A percentile compares a stretch with the other conserved stretches of the same genome.
Evolutionary conservation across 2,888 invertebrate genomes (phyloP).

Genomic region (Lobophora halterata): DNA sequence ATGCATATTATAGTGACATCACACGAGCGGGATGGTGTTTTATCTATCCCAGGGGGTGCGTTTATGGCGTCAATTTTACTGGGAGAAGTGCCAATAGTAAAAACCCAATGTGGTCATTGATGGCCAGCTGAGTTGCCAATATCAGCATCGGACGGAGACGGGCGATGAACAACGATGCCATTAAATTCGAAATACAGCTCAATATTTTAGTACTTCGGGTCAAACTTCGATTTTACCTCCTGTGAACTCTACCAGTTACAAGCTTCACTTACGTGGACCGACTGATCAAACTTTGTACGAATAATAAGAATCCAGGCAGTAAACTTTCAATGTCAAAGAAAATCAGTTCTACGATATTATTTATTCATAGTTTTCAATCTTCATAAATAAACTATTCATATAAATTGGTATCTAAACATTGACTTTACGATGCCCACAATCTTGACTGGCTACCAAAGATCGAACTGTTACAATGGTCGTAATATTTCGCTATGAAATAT

Average conservation of each 20-base stretch:
- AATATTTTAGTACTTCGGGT: no score
- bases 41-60: conserved; percentile 61
- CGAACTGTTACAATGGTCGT: conserved; percentile 30
- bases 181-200: no score
- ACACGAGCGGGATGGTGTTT: conserved; percentile 65
- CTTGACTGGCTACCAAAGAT: conserved; percentile 22
- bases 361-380: conserved; percentile 13
- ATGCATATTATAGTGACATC: conserved; percentile 79
- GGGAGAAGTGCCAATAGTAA: conserved; percentile 68
- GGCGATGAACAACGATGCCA: no score
- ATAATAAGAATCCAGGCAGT: no score
- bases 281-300: no score
- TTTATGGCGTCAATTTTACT: conserved; percentile 66
- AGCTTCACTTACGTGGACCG: no score
- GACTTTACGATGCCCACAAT: conserved; percentile 20
- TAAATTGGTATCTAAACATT: conserved; percentile 12
- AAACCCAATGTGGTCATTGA: conserved; percentile 55
- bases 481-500: conserved; percentile 36
- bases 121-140: conserved; percentile 27
- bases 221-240: no score
- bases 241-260: no score
- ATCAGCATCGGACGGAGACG: conserved; percentile 10
- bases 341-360: conserved; percentile 12
- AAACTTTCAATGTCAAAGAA: no score
- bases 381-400: conserved; percentile 15